These are phyloP conservation scores for Limnephilus marmoratus DNA, from an alignment of 2,888 invertebrate genomes.

Conservation along the genomic window DNA sequence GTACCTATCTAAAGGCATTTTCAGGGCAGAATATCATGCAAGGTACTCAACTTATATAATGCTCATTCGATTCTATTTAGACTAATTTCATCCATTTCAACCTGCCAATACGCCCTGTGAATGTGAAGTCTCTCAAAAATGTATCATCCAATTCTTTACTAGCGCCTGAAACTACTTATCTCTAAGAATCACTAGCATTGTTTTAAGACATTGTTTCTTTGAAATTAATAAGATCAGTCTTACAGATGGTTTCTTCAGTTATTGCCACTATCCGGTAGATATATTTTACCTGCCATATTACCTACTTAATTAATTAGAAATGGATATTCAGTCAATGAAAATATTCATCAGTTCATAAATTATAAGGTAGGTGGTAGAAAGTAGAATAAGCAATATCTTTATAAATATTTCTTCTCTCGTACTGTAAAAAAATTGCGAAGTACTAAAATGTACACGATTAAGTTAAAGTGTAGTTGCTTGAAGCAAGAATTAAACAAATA, in stretches of 20 bases:
- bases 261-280: not conserved
- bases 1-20: not conserved
- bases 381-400: not conserved
- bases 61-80: not conserved
- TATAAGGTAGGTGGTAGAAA: not conserved
- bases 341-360: slow-evolving; percentile 7
- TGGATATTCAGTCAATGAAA: slow-evolving; percentile 21
- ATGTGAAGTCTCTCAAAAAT: not conserved
- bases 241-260: not conserved
- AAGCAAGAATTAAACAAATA: slow-evolving; percentile 5
- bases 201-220: too few species aligned
- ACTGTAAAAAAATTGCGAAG: slow-evolving; percentile 3
- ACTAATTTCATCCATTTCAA: not conserved
- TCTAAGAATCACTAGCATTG: not conserved
- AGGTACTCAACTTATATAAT: not conserved
- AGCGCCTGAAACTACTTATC: not conserved
- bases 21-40: not conserved
- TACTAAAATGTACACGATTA: not conserved
- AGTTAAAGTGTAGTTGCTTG: not conserved
- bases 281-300: slow-evolving; percentile 21
- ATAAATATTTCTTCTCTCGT: not conserved
- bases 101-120: not conserved
- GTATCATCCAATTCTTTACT: not conserved
- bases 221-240: not conserved
- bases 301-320: not conserved